A percentile compares a stretch with the other conserved stretches of the same genome.
These are phyloP conservation scores for Drosophila sucinea DNA, from an alignment of 1,140 invertebrate species.

Conservation along the genomic window DNA sequence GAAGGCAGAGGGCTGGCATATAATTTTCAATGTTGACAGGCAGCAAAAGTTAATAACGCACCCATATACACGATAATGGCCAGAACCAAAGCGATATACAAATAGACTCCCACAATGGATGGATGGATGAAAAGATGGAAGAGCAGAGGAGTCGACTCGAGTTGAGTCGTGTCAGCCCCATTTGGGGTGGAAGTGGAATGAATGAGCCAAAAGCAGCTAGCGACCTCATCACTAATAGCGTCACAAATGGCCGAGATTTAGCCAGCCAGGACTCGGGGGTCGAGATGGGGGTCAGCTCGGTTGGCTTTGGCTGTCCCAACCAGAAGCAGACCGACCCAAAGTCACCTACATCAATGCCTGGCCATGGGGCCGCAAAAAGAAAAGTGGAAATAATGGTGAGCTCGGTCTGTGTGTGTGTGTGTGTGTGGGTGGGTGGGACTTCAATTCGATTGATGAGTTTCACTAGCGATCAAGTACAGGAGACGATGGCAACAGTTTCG, in stretches of 20 bases:
- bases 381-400: slow-evolving; percentile 23
- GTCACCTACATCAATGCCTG: slow-evolving; percentile 45
- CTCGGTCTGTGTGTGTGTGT: background rate
- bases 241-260: slow-evolving; percentile 77
- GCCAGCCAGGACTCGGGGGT: slow-evolving; percentile 7
- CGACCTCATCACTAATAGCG: slow-evolving; percentile 58
- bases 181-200: background rate
- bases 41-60: slow-evolving; percentile 79
- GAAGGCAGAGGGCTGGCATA: slow-evolving; percentile 51
- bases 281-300: slow-evolving; percentile 2
- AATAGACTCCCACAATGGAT: slow-evolving; percentile 28
- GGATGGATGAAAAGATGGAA: background rate
- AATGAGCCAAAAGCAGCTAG: slow-evolving; percentile 3
- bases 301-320: slow-evolving; percentile 37
- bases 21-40: slow-evolving; percentile 77
- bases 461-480: slow-evolving; percentile 51
- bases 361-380: background rate
- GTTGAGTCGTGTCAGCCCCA: too few species aligned
- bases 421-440: slow-evolving; percentile 35
- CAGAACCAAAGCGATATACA: slow-evolving; percentile 36
- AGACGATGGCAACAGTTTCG: slow-evolving; percentile 18
- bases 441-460: slow-evolving; percentile 78
- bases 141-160: background rate
- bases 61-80: slow-evolving; percentile 70
- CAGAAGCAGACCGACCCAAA: slow-evolving; percentile 24